Evolutionary conservation across 2,113 vertebrate species (phyloP).

Genomic region (Delphinus delphis): DNA sequence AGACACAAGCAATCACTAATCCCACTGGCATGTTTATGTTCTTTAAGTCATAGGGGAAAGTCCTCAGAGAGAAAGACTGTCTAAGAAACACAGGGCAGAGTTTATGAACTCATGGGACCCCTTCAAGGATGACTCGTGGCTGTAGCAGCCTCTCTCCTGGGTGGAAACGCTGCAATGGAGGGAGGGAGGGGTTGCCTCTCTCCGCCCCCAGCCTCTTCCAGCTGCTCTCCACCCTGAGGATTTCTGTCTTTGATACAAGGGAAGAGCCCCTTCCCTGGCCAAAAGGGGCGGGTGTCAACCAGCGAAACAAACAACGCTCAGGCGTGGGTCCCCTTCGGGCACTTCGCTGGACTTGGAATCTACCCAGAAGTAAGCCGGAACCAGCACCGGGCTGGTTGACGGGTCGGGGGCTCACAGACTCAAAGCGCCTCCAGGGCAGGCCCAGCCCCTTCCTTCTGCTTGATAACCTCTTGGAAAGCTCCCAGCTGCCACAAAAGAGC

Average conservation of each 20-base stretch:
- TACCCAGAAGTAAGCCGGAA: neutral
- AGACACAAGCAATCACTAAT: neutral
- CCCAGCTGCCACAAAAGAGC: neutral
- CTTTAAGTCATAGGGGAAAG: neutral
- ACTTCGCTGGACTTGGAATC: fast-evolving
- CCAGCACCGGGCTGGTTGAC: fast-evolving
- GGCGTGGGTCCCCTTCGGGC: neutral
- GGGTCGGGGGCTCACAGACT: neutral
- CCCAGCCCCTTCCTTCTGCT: neutral
- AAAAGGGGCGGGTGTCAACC: fast-evolving
- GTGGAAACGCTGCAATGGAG: fast-evolving
- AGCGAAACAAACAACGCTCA: fast-evolving
- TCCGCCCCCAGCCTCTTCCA: fast-evolving
- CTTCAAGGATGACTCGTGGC: neutral
- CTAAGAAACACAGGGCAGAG: neutral
- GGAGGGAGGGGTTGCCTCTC: neutral
- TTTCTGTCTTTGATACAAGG: neutral
- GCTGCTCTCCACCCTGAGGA: fast-evolving
- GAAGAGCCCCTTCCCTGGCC: neutral
- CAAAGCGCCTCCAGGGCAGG: neutral
- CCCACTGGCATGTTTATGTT: neutral
- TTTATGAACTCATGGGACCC: neutral
- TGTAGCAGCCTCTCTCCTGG: neutral
- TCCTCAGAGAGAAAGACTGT: neutral
- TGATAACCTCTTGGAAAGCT: neutral